phyloP scores from a whole-genome alignment of 2,113 vertebrate species.

The Sinosuthora webbiana region DNA sequence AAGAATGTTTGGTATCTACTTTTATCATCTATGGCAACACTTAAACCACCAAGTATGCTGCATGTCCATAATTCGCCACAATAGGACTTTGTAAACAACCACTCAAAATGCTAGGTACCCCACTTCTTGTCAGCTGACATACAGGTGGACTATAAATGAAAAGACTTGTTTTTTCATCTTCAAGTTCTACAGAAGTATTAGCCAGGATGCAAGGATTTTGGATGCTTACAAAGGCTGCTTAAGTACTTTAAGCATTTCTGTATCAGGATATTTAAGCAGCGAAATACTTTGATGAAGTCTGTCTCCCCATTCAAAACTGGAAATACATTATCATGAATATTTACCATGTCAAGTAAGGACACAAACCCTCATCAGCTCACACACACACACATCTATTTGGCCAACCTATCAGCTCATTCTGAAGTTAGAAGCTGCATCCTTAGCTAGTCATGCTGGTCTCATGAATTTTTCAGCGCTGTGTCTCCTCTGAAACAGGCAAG shows the following conservation, averaged over 20 bases:
- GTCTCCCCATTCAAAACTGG: neutral
- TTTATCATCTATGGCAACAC: neutral
- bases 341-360: neutral
- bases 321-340: neutral
- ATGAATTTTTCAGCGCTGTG: neutral
- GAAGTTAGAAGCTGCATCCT: neutral
- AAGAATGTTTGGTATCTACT: neutral
- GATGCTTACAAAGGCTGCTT: fast-evolving
- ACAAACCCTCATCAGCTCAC: neutral
- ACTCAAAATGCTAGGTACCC: neutral
- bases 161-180: neutral
- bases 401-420: neutral
- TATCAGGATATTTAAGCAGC: neutral
- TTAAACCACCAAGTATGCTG: neutral
- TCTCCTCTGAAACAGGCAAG: neutral
- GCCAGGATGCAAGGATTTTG: neutral
- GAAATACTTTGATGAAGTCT: neutral
- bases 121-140: neutral
- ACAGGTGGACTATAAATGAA: neutral
- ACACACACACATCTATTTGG: neutral
- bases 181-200: neutral
- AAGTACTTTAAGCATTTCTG: neutral
- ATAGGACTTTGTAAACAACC: neutral
- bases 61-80: neutral
- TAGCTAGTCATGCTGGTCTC: neutral